Evolutionary conservation across 2,113 vertebrate genomes (phyloP), one percentile per base, ranked within the genome.

Genomic region (Otus sunia): DNA sequence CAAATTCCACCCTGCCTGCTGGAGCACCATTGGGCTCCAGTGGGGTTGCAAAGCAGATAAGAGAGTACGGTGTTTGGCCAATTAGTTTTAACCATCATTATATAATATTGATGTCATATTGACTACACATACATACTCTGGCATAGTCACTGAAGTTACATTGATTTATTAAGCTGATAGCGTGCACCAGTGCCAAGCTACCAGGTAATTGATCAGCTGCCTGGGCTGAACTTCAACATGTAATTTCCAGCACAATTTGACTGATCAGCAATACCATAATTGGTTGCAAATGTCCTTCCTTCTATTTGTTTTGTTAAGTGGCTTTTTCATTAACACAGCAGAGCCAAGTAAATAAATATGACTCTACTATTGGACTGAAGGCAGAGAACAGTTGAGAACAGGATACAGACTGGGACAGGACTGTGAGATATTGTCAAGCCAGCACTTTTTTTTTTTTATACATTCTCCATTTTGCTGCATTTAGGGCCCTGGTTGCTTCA

Each of bases 261-360:
- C 97, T 96, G 98, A 98, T 98, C 98, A 98, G 98, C 98, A 98
- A 97, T 98, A 96, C 96, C 87, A 55, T 98, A 97, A 98, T 97
- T 97, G 98, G 97, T 98, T 98, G 97, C 98, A 98, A 98, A 98
- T 98, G 98, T 98, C 98, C 95, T 92, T 82, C 95, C 94, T 96
- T 92, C 88, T 96, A 71, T 97, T 98, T 97, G 96, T 97, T 98
- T 97, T 94, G 93, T 92, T 85, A 92, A 97, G 94, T 95, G 95
- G 97, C 96, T 97, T 97, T 98, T 97, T 97, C 96, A 97, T 98
- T 98, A 97, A 97, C 95, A 78, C 79, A 90, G 94, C 6, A n/a
- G 95, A 97, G 95, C 95, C 97, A 97, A 96, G 67, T 82, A 96
- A 97, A 97, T 34, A 58, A 96, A 88, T 83, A 56, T 67, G 91